phyloP scores from a whole-genome alignment of 1,140 invertebrate genomes.

The Penaeus indicus region DNA sequence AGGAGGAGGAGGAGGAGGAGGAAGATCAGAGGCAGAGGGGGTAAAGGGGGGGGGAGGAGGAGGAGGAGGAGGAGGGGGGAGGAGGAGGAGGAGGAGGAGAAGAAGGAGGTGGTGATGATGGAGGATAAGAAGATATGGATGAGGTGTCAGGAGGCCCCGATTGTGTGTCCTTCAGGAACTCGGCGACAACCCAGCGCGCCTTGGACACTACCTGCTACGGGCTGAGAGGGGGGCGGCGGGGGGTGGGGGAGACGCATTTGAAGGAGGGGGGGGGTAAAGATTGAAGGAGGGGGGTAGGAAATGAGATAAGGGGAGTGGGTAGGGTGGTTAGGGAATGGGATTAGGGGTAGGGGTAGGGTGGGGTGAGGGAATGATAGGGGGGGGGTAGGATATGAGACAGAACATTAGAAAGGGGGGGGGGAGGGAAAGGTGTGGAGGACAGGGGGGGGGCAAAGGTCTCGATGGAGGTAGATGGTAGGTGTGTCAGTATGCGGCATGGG shows the following conservation, averaged over 20 bases:
- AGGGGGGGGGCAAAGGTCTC: neutral
- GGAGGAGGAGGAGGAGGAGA: neutral
- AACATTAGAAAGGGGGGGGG: too few relatives aligned
- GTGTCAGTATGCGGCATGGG: neutral
- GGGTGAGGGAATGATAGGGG: neutral
- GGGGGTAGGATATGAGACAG: neutral
- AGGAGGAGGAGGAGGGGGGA: neutral
- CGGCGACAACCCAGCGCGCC: slow-evolving; percentile 47
- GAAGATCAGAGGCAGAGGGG: neutral
- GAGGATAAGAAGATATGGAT: slow-evolving; percentile 59
- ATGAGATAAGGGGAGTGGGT: neutral
- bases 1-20: slow-evolving; percentile 16
- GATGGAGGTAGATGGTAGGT: too few relatives aligned
- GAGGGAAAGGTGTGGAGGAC: neutral
- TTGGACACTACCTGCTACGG: neutral
- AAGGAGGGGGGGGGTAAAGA: neutral
- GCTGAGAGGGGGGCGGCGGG: neutral
- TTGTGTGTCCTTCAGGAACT: slow-evolving; percentile 53
- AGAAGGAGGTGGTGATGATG: slow-evolving; percentile 50
- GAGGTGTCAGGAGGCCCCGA: slow-evolving; percentile 58
- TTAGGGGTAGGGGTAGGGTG: neutral
- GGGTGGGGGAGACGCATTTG: neutral
- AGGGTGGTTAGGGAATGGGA: neutral
- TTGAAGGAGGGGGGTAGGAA: neutral
- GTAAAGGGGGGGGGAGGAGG: neutral